These are phyloP conservation scores for Iguana delicatissima DNA, from an alignment of 2,797 vertebrate species.

Conservation along the genomic window DNA sequence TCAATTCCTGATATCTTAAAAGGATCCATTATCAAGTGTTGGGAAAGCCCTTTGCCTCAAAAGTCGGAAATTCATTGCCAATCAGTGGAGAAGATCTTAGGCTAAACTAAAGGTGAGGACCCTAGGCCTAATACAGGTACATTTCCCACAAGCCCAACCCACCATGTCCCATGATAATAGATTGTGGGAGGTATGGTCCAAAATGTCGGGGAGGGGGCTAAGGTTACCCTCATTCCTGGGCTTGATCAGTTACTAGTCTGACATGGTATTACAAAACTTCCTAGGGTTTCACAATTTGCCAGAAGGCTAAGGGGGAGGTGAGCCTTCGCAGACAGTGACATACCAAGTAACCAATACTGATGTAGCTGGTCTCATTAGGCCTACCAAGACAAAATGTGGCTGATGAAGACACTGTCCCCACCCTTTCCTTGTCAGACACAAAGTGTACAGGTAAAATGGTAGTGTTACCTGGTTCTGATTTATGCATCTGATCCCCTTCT, in stretches of 20 bases:
- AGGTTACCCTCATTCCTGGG: neutral
- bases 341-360: neutral
- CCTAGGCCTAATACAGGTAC: neutral
- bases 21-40: no score
- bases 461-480: constrained; percentile 26
- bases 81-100: neutral
- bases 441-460: fast-evolving
- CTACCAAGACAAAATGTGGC: neutral
- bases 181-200: neutral
- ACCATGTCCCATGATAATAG: neutral
- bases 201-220: neutral
- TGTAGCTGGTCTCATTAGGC: neutral
- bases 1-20: no score
- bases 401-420: neutral
- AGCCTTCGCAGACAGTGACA: no score
- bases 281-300: neutral
- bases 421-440: constrained; percentile 8
- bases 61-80: neutral
- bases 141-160: neutral
- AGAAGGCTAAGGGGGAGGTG: constrained; percentile 2
- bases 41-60: neutral
- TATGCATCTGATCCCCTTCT: constrained; percentile 16
- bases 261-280: neutral
- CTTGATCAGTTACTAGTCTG: neutral
- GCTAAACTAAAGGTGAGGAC: no score